These are phyloP conservation scores for Nothobranchius kuhntae DNA, from an alignment of 2,113 vertebrate species.

Conservation along the genomic window DNA sequence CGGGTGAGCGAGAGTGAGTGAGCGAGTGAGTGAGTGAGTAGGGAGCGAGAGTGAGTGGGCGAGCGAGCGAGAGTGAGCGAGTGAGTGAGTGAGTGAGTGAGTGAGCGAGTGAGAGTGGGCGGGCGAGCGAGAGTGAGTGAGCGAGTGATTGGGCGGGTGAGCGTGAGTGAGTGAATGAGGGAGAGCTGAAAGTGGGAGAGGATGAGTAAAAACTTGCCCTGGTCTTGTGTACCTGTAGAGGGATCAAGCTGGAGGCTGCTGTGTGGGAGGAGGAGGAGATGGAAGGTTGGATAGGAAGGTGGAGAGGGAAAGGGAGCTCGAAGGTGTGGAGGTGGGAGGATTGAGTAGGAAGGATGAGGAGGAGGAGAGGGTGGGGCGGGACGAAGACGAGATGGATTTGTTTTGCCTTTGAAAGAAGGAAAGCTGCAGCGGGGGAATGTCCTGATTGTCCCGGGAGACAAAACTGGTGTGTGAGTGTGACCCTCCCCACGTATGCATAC, in stretches of 20 bases:
- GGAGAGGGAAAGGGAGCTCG: conserved; percentile 2
- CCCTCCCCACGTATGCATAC: conserved; percentile 31
- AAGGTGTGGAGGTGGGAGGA: neutral
- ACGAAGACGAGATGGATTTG: conserved; percentile 39
- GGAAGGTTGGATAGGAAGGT: neutral
- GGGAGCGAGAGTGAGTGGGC: no score
- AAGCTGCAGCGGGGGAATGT: conserved; percentile 2
- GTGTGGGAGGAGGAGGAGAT: conserved; percentile 10
- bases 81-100: no score
- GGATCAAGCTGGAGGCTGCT: neutral
- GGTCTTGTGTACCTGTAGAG: neutral
- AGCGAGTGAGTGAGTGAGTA: no score
- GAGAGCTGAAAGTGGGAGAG: neutral
- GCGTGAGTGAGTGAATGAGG: no score
- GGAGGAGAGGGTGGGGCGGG: conserved; percentile 12
- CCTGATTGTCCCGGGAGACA: conserved; percentile 55
- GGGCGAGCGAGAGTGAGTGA: no score
- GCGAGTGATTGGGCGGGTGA: no score
- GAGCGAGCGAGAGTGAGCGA: no score
- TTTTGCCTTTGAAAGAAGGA: conserved; percentile 42
- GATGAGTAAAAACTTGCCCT: neutral
- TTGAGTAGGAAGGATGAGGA: conserved; percentile 23
- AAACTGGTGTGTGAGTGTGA: conserved; percentile 52
- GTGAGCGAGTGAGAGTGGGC: neutral
- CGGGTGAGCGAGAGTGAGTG: no score